These are phyloP conservation scores for Spea multiplicata DNA, from an alignment of 2,113 vertebrate genomes.

Conservation along the genomic window DNA sequence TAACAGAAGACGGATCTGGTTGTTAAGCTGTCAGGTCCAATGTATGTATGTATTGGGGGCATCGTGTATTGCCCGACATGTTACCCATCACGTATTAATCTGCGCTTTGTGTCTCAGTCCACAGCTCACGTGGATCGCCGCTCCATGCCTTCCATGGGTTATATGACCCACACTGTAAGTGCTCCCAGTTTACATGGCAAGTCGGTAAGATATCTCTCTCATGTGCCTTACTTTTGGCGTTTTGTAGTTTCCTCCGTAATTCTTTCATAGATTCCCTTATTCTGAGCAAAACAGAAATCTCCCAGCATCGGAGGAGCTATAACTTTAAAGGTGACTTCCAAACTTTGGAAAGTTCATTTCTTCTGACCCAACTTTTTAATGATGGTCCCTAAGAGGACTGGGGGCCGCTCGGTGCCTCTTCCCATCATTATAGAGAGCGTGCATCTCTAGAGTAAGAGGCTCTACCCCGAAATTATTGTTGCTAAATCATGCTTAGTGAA, in stretches of 20 bases:
- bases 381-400: neutral
- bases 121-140: constrained; percentile 80
- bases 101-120: constrained; percentile 67
- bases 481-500: constrained; percentile 54
- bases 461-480: too few species aligned
- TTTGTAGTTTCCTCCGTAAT: constrained; percentile 25
- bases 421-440: too few species aligned
- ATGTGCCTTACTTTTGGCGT: constrained; percentile 40
- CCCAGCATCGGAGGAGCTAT: too few species aligned
- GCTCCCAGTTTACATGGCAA: constrained; percentile 95
- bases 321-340: too few species aligned
- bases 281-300: too few species aligned
- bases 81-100: neutral
- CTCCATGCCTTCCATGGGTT: constrained; percentile 92
- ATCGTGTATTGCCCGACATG: too few species aligned
- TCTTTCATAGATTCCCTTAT: too few species aligned
- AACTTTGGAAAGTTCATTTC: too few species aligned
- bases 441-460: too few species aligned
- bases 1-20: too few species aligned
- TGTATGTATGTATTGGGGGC: too few species aligned
- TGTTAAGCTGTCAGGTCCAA: too few species aligned
- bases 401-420: neutral
- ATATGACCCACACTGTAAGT: constrained; percentile 98
- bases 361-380: neutral
- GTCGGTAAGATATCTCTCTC: constrained; percentile 76